Base-by-base conservation (phyloP, 2,113 vertebrate genomes). In the Scomber japonicus region DNA sequence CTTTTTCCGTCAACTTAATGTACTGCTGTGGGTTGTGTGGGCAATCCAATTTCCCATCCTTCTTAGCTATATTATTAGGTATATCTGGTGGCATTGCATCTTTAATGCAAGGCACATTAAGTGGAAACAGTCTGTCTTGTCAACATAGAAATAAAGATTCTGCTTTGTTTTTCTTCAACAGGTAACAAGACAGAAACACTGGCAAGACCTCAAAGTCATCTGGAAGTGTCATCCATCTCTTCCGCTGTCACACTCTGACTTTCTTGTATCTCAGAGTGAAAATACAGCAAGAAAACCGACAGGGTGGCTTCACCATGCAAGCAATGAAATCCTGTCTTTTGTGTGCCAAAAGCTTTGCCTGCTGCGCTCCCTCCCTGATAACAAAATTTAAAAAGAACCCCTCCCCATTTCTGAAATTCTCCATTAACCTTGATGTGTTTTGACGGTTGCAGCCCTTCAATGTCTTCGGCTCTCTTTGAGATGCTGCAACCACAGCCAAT, bases 341-440 rank as follows among this genome's bases (percentile, higher is more conserved):
- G 14, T 46, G 67, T 6, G 59, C 0, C 0, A 1, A 75, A 75
- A 78, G 76, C 76, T 50, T 72, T 17, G n/a, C 75, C 61, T 63
- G 59, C 56, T 19, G 21, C 24, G 67, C 76, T 49, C 15, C 59
- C 14, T 10, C 14, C 19, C 50, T 0, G 0, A 19, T 11, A 48
- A 48, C 31, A 61, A 67, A 51, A 73, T 81, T 68, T 27, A 71
- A 35, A 77, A 73, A 60, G 24, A 50, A 57, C 8, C 27, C 17
- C 63, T 21, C 17, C 63, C 35, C 10, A 55, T 83, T 85, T 84
- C 62, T 66, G 17, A 84, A 59, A 75, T 71, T 74, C 76, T 82
- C 78, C 68, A 73, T 82, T 82, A 79, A 83, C 80, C 75, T 51
- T 86, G 84, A 86, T 84, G 65, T 73, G 85, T 87, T 88, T 62